Evolutionary conservation across 2,888 invertebrate genomes (phyloP), one percentile per base, ranked within the genome.

Genomic region (Limnephilus rhombicus): DNA sequence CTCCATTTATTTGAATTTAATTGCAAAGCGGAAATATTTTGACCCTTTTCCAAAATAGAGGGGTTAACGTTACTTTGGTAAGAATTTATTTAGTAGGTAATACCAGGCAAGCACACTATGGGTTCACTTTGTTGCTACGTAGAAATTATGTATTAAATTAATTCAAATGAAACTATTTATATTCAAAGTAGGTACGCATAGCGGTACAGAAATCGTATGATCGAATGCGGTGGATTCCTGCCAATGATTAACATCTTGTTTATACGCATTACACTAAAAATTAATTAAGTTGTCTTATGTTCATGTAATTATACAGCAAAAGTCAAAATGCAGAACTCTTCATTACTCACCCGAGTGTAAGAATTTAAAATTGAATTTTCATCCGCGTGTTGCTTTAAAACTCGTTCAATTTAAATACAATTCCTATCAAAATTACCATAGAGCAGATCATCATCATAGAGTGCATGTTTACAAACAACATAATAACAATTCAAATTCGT

Each of bases 221-320:
- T 82, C 31, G 31, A 82, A 81, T 81, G 15, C 3, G 31, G 81
- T 81, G 41, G 41, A 37, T 85, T 15, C 85, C 45, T 86, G 85
- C 29, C 41, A 2, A 86, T 49, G 85, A 45, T 29, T 86, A n/a
- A 49, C 37, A 86, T 86, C 85, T 86, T 68, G 31, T 85, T 87
- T 68, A 24, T 68, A 68, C 9, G 68, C 68, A 68, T 24, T n/a
- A 87, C 49, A 87, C 53, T 37, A 37, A 87, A 87, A 87, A 68
- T 87, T 87, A 87, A 87, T 87, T 49, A 53, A 53, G 53, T 53
- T 87, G 87, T 87, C 87, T 87, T 87, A 87, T 68, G 49, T 34
- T 37, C 37, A 34, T 68, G 68, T 87, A 87, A 87, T 87, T 87
- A 87, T 34, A 87, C 31, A 34, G 87, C 87, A 15, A 37, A 68